A percentile compares a stretch with the other conserved stretches of the same genome.
Evolutionary conservation across 2,888 invertebrate species (phyloP).

Genomic region (Chloroclystis v-ata): DNA sequence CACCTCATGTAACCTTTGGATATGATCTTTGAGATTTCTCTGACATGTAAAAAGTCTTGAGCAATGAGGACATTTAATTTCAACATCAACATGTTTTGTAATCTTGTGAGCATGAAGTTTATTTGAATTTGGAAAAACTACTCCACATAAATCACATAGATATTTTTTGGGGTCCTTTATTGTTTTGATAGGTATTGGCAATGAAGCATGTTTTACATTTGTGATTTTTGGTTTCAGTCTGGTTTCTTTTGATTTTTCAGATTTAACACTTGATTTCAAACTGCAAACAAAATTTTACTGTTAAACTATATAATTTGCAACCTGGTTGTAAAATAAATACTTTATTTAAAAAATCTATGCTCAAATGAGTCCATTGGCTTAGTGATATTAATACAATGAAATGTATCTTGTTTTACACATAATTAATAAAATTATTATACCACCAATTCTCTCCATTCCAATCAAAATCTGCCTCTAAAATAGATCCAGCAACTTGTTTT

Average conservation of each 20-base stretch:
- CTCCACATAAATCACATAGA: constrained; percentile 2
- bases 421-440: constrained; percentile 35
- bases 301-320: not conserved
- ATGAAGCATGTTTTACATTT: not conserved
- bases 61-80: constrained; percentile 40
- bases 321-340: too few species aligned
- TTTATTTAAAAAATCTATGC: too few species aligned
- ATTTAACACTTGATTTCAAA: not conserved
- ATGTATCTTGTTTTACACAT: too few species aligned
- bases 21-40: constrained; percentile 55
- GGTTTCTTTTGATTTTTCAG: not conserved
- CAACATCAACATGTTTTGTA: constrained; percentile 45
- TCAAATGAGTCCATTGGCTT: too few species aligned
- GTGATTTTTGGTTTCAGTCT: not conserved
- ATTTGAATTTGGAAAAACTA: constrained; percentile 32
- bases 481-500: constrained; percentile 52
- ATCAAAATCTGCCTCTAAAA: constrained; percentile 61
- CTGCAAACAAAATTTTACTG: not conserved
- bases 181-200: not conserved
- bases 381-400: too few species aligned
- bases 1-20: constrained; percentile 52
- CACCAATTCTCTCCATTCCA: constrained; percentile 69
- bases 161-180: not conserved
- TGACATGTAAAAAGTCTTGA: constrained; percentile 48
- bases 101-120: constrained; percentile 50